Evolutionary conservation across 2,797 vertebrate species (phyloP), one percentile per base, ranked within the genome.

Genomic region (Danionella dracula): DNA sequence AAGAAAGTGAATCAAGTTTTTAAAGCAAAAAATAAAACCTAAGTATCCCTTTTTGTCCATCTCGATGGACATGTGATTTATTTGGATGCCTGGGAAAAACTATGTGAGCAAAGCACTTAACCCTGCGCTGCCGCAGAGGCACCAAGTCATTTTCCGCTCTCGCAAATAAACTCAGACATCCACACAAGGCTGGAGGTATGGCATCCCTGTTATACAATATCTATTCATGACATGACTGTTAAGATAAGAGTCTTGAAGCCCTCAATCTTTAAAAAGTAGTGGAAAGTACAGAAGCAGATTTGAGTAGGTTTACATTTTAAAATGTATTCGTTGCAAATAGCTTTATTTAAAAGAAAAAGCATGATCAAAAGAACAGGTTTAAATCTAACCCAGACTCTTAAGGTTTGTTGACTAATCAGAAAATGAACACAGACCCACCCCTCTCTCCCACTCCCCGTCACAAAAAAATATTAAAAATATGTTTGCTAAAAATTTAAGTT

Each of bases 191-290:
- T 31, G 20, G 35, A 54, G 21, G 35, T 38, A 65, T 34, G 50
- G 9, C 31, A 38, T 9, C 53, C 8, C 27, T 12, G 49, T 73
- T 73, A 74, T 51, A 55, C 57, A 66, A 73, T 44, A 20, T 64
- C 41, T 50, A 17, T 58, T 64, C 54, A 32, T 51, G 13, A 15
- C 59, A 46, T 61, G 41, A 48, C 49, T 63, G 17, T 23, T 1
- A 2, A 35, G 35, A 3, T 27, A n/a, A n/a, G n/a, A n/a, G n/a
- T 41, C 46, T 40, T 34, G 51, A 57, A 15, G 41, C 17, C 27
- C 27, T 56, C 19, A 27, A 34, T 37, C 37, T 64, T 42, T 42
- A n/a, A n/a, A n/a, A n/a, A n/a, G n/a, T n/a, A n/a, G n/a, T n/a
- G n/a, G n/a, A n/a, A n/a, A n/a, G n/a, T n/a, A n/a, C n/a, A n/a